Evolutionary conservation across 2,888 invertebrate genomes (phyloP).

Genomic region (Spisula subtruncata): DNA sequence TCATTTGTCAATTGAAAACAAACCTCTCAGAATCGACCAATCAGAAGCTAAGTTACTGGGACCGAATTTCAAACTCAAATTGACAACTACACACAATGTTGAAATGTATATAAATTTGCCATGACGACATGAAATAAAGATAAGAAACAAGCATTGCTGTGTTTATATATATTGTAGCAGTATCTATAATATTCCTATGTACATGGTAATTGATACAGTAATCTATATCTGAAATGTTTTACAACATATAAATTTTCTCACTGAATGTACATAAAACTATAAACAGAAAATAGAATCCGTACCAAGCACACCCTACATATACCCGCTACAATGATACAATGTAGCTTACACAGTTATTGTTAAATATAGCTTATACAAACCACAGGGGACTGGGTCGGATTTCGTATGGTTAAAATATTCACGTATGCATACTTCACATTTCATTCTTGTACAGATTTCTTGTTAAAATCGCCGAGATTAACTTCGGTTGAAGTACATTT

Average conservation of each 20-base stretch:
- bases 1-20: no score
- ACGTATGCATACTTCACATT: no score
- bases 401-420: no score
- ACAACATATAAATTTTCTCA: not conserved
- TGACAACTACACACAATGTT: no score
- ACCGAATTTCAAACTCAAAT: no score
- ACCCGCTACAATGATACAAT: not conserved
- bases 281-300: not conserved
- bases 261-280: not conserved
- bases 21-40: no score
- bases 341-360: not conserved
- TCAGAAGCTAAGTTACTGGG: no score
- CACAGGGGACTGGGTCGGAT: not conserved
- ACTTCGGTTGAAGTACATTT: no score
- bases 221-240: constrained; percentile 20
- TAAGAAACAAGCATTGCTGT: not conserved
- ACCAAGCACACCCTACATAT: not conserved
- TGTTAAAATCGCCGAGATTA: no score
- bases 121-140: not conserved
- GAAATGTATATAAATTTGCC: no score
- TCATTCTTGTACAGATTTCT: no score
- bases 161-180: constrained; percentile 22
- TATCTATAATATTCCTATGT: constrained; percentile 19
- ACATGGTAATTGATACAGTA: constrained; percentile 14
- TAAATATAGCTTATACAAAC: not conserved